A percentile compares a stretch with the other conserved stretches of the same genome.
Conservation (phyloP, 2,113 vertebrate genomes). For the Nyctereutes procyonoides region DNA sequence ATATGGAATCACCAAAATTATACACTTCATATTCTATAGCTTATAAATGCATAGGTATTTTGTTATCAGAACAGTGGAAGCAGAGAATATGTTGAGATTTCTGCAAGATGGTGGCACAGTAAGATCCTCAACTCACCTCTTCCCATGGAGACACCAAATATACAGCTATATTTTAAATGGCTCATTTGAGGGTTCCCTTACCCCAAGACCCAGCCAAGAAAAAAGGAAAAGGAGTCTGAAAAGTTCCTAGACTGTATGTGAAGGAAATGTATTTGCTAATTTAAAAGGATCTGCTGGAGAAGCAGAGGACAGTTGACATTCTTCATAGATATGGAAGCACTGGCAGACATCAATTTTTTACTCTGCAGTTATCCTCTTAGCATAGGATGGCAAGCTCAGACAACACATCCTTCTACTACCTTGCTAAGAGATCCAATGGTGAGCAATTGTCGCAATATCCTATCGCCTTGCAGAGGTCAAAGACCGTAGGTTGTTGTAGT, state of each 20-base stretch:
- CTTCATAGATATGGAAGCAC: neutral
- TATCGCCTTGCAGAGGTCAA: neutral
- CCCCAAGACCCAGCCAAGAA: neutral
- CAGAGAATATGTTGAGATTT: neutral
- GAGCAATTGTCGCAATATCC: neutral
- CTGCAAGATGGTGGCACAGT: neutral
- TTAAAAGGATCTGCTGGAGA: neutral
- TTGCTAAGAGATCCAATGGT: neutral
- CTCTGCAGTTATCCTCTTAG: neutral
- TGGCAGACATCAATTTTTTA: neutral
- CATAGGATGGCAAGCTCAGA: neutral
- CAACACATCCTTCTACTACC: neutral
- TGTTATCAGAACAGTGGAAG: neutral
- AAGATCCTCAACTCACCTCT: neutral
- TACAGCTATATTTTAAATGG: neutral
- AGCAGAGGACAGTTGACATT: neutral
- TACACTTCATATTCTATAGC: neutral
- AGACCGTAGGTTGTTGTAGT: neutral
- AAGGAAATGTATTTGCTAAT: neutral
- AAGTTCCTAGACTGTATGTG: neutral
- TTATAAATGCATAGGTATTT: neutral
- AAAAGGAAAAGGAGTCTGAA: neutral
- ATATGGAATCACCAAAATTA: neutral
- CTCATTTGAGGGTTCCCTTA: neutral
- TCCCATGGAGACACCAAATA: neutral